phyloP scores from a whole-genome alignment of 2,113 vertebrate species.

The Neotragus moschatus region DNA sequence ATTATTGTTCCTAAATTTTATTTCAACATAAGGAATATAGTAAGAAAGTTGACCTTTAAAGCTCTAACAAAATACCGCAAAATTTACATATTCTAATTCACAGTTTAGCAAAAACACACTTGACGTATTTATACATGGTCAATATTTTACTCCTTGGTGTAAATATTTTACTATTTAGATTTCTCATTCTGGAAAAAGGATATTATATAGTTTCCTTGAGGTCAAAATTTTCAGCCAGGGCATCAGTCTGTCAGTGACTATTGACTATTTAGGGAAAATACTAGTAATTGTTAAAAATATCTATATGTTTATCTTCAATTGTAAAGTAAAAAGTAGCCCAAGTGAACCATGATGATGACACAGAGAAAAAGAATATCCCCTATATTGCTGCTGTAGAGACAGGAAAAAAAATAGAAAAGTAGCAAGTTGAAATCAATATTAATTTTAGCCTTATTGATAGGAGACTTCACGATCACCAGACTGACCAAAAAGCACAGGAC shows the following conservation, averaged over 20 bases:
- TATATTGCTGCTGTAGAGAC: background rate
- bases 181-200: background rate
- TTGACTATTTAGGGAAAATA: constrained; percentile 26
- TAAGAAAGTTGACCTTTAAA: background rate
- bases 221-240: constrained; percentile 21
- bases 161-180: background rate
- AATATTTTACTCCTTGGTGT: background rate
- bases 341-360: background rate
- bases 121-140: background rate
- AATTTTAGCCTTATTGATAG: constrained; percentile 60
- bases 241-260: constrained; percentile 20
- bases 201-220: background rate
- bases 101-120: background rate
- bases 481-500: constrained; percentile 51
- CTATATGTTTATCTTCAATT: background rate
- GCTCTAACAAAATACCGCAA: background rate
- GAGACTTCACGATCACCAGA: constrained; percentile 49
- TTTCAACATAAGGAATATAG: background rate
- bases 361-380: background rate
- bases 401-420: constrained; percentile 28
- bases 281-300: constrained; percentile 47
- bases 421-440: constrained; percentile 61
- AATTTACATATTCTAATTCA: background rate
- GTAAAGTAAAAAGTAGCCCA: background rate
- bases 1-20: background rate